These are phyloP conservation scores for Crenuchus spilurus DNA, from an alignment of 2,797 vertebrate species.

Conservation along the genomic window DNA sequence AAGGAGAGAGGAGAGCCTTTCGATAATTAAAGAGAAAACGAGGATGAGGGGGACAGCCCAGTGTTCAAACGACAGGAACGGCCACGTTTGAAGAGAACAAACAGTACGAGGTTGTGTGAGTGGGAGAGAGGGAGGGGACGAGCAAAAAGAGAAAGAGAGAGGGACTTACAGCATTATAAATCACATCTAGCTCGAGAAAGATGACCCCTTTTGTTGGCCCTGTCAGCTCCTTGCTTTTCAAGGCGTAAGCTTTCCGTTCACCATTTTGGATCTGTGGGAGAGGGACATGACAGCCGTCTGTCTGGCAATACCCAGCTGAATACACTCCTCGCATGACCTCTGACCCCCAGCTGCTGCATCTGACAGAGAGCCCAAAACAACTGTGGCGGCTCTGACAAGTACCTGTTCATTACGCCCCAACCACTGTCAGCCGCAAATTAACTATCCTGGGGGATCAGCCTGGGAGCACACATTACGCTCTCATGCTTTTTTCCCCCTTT, in stretches of 20 bases:
- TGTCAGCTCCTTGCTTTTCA: conserved; percentile 99
- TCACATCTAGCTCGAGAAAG: conserved; percentile 99
- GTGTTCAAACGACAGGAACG: conserved; percentile 59
- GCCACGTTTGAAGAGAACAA: conserved; percentile 40
- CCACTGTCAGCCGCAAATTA: conserved; percentile 98
- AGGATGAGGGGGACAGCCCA: conserved; percentile 60
- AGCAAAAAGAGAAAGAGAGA: conserved; percentile 79
- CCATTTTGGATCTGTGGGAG: conserved; percentile 99
- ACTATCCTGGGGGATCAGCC: conserved; percentile 98
- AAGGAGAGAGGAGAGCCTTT: conserved; percentile 72
- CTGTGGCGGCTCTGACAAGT: conserved; percentile 99
- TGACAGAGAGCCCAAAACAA: conserved; percentile 99
- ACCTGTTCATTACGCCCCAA: conserved; percentile 99
- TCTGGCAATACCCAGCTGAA: conserved; percentile 96
- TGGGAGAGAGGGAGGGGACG: conserved; percentile 48
- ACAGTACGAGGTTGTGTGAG: conserved; percentile 32
- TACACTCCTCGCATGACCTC: conserved; percentile 92
- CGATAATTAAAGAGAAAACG: conserved; percentile 76
- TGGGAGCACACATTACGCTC: conserved; percentile 77
- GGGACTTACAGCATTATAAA: conserved; percentile 94
- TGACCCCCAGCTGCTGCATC: conserved; percentile 99
- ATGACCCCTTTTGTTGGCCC: conserved; percentile 99
- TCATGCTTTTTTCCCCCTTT: conserved; percentile 60
- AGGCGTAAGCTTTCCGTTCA: conserved; percentile 99
- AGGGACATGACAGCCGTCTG: conserved; percentile 99